These are phyloP conservation scores for Acrossocheilus wenchowensis DNA, from an alignment of 2,797 vertebrate genomes.

Conservation along the genomic window DNA sequence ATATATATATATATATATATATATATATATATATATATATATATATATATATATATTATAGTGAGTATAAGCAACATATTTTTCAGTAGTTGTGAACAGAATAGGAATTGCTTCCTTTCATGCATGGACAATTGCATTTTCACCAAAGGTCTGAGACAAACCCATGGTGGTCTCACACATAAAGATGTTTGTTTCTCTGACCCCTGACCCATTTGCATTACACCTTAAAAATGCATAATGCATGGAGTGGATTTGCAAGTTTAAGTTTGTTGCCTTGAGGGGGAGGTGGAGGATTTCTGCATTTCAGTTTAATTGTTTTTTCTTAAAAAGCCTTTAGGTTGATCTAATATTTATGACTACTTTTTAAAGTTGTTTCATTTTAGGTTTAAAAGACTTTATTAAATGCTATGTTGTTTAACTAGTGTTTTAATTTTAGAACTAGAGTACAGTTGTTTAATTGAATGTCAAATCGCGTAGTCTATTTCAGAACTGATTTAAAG, in stretches of 20 bases:
- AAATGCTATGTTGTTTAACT: not conserved
- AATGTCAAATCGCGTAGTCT: not conserved
- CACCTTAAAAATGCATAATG: slow-evolving; percentile 22
- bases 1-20: too few species aligned
- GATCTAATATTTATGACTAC: not conserved
- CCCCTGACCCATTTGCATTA: slow-evolving; percentile 8
- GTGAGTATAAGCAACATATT: not conserved
- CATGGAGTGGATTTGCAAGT: slow-evolving; percentile 44
- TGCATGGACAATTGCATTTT: slow-evolving; percentile 42
- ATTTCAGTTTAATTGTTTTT: not conserved
- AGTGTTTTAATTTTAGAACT: not conserved
- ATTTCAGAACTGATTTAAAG: not conserved
- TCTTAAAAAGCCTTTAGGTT: not conserved
- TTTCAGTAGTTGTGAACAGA: slow-evolving; percentile 8
- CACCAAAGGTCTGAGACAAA: slow-evolving; percentile 35
- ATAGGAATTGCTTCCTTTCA: not conserved
- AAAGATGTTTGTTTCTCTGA: slow-evolving; percentile 15
- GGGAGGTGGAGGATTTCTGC: not conserved
- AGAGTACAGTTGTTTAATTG: not conserved
- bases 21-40: too few species aligned
- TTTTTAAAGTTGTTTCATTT: not conserved
- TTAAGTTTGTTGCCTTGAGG: slow-evolving; percentile 29
- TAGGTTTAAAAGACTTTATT: not conserved
- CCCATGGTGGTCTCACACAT: slow-evolving; percentile 36
- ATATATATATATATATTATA: too few species aligned